Base-by-base conservation (phyloP, 2,888 invertebrate genomes). In the Cryptocephalus moraei region DNA sequence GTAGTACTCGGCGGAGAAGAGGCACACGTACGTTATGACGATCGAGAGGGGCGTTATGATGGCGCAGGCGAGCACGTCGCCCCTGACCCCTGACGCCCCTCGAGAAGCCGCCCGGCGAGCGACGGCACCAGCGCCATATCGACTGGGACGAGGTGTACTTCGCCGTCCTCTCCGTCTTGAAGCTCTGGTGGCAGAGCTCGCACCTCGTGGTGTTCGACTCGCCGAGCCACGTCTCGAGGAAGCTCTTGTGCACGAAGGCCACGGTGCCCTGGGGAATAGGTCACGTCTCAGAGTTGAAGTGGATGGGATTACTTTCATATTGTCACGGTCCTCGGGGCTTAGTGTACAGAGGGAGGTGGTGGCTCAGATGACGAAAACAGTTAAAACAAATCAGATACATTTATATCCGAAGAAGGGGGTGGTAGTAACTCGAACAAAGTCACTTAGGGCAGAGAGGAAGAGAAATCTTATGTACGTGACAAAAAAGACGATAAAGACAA, bases 201-300 rank as follows among this genome's bases (percentile, higher is more conserved):
- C 88, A 88, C 33, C 73, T 72, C 8, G 79, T 80, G 49, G 79
- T 78, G 32, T 84, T 82, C 1, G 83, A 81, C 62, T 84, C 83
- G 1, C 84, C 83, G 36, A 87, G 70, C 87, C 87, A 88, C 44
- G 77, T 76, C 67, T 87, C 86, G 56, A 87, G 69, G 63, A 87
- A 88, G 48, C 78, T 76, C 2, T 82, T 75, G 66, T 86, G 86
- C 9, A 86, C 80, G 46, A 82, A 75, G 0, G 85, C 86, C 54
- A 86, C 81, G 1, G 84, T 81, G 0, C 86, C 87, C 76, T 76
- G 73, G 71, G 56, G 66, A n/a, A n/a, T n/a, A n/a, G n/a, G n/a
- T n/a, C n/a, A n/a, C n/a, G n/a, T n/a, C n/a, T n/a, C n/a, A n/a
- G n/a, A n/a, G n/a, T n/a, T n/a, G n/a, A n/a, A n/a, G n/a, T n/a